Base-by-base conservation (phyloP, 1,140 invertebrate genomes). In the Heliconius hewitsoni region DNA sequence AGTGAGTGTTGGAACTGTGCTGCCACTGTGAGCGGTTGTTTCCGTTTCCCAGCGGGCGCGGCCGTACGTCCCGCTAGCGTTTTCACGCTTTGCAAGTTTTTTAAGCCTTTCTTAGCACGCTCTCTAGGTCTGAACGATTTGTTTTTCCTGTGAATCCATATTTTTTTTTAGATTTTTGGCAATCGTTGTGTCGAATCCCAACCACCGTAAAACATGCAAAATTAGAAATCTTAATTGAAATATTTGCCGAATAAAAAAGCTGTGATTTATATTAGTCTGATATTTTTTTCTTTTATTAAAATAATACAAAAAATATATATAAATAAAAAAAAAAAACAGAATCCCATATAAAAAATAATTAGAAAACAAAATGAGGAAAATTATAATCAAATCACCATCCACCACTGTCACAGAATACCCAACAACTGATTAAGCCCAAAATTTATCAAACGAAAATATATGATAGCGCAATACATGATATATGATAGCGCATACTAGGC, bases 1-100 rank as follows among this genome's bases (percentile, higher is more conserved):
- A 99, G 94, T 27, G 98, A 98, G 88, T 98, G 97, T 89, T 99
- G 98, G 93, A 99, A 99, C 94, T 99, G 98, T 4, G 98, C 97
- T 1, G 98, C 97, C 1, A 99, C 98, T 1, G 98, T 99, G 83
- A 98, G 96, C 13, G 98, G 98, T 86, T 98, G 97, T 95, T 98
- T 98, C 42, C 97, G 94, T 89, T 97, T 97, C n/a, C 96, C 96
- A 0, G 96, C 95, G 11, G 89, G 89, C 80, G 95, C 91, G 88
- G 96, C 96, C 9, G 96, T 97, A 52, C 97, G 93, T 4, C 97
- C 97, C 8, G 97, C 97, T 11, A 99, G 93, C 1, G 97, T 98
- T 94, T 99, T 98, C 16, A 99, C 97, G 73, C 97, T 98, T 93
- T 98, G 97, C 42, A 99, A 95, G 94, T 98, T 98, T 93, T 98